Base-by-base conservation (phyloP, 2,797 vertebrate genomes). In the Danio kyathit region DNA sequence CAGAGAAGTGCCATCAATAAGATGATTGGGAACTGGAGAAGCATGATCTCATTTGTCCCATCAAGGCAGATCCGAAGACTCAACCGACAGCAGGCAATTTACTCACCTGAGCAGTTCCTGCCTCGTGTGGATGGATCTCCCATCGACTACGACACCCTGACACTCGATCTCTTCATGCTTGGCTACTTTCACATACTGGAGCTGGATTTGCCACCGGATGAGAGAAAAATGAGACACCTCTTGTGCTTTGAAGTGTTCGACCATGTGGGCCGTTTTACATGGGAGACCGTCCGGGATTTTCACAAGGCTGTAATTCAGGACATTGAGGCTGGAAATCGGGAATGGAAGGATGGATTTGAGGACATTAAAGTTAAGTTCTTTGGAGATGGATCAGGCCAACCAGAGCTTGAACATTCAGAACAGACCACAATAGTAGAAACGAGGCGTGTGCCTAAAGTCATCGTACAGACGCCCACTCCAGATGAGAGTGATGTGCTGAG, bases 171-270 rank as follows among this genome's bases (percentile, higher is more conserved):
- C 54, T 99, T 99, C 91, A 97, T 99, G 97, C 92, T 99, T 72
- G 98, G 98, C 56, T 99, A 99, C 93, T 98, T 99, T 87, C 97
- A 96, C 92, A 97, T 99, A 80, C 92, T 99, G 86, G 97, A 99
- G 90, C 88, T 96, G 76, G 96, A 98, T 13, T 92, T 99, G 77
- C 86, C 96, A 0, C 89, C 96, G 0, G 96, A 96, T 38, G 98
- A 99, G 87, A 94, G 98, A 70, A 96, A 95, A 79, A 94, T 94
- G 88, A 96, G 97, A 74, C 97, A 98, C 87, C 93, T 99, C 80
- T 95, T 99, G 43, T 99, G 98, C 87, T 99, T 98, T 3, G 97
- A 99, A 90, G 97, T 99, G 61, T 99, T 99, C 0, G 97, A 99
- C 88, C 96, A 97, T 70, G 91, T 99, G 76, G 96, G 96, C 4